A percentile compares a stretch with the other conserved stretches of the same genome.
Conservation (phyloP, 2,888 invertebrate species). For the Cyclophora punctaria region DNA sequence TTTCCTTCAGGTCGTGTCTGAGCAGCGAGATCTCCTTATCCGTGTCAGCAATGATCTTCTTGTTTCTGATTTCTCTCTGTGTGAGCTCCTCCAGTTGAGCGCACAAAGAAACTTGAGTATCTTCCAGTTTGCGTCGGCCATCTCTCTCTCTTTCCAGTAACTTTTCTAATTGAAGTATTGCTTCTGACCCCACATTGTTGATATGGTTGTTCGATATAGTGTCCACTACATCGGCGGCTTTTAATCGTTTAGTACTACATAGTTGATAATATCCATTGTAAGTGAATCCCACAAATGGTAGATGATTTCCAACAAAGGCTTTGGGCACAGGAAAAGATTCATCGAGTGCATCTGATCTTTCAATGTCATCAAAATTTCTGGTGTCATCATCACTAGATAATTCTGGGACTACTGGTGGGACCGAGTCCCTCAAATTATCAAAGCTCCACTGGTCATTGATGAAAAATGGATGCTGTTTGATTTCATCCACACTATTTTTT, state of each 20-base stretch:
- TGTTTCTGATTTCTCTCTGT: conserved; percentile 84
- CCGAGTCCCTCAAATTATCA: conserved; percentile 93
- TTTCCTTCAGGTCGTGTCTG: conserved; percentile 91
- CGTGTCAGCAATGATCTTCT: conserved; percentile 86
- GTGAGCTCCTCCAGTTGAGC: conserved; percentile 85
- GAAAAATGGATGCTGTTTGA: conserved; percentile 96
- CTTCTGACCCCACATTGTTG: conserved; percentile 76
- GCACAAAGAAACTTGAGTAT: conserved; percentile 82
- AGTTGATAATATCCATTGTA: conserved; percentile 95
- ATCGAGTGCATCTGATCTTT: conserved; percentile 93
- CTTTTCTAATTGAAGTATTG: conserved; percentile 81
- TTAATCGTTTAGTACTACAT: conserved; percentile 61
- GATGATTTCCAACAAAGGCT: conserved; percentile 98
- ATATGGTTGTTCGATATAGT: conserved; percentile 77
- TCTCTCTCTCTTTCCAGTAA: conserved; percentile 84
- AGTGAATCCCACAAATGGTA: conserved; percentile 99
- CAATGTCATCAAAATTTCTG: conserved; percentile 98
- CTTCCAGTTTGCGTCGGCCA: conserved; percentile 82
- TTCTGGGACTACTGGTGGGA: conserved; percentile 98
- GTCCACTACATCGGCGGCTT: conserved; percentile 77
- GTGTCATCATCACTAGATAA: conserved; percentile 97
- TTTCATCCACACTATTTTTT: conserved; percentile 93
- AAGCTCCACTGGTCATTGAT: conserved; percentile 98
- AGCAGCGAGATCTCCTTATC: conserved; percentile 91
- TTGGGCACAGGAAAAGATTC: conserved; percentile 97